Base-by-base conservation (phyloP, 64 coral and sea anemone species). In the Actinia equina region DNA sequence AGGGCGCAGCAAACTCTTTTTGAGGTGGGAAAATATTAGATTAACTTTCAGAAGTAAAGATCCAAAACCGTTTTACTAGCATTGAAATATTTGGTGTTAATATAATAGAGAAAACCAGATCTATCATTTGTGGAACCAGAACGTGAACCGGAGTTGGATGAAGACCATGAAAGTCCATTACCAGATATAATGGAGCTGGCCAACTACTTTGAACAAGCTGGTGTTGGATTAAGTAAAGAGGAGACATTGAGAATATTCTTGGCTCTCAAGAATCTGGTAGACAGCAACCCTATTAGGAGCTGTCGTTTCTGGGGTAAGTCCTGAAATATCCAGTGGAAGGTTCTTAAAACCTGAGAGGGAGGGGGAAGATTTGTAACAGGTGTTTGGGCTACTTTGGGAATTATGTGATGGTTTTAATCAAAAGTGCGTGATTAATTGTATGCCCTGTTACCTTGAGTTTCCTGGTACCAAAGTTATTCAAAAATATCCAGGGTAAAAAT, bases 271-370 rank as follows among this genome's bases (percentile, higher is more conserved):
- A 83, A 95, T 55, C 83, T 98, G 55, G 94, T 98, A 55, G 96
- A 98, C 54, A 85, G 89, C 22, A 54, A 95, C 79, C 88, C 96
- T 89, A 93, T 98, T 26, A 88, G 93, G 19, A 98, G 87, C 52
- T 98, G 96, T 83, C 94, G 96, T 74, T 95, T 98, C 56, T 98
- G 96, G 96, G 96, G 96, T 98, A 86, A 90, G 96, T 86, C 15
- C 25, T 18, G 7, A 69, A 10, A 65, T 23, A 20, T 22, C 7
- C 55, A 57, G 10, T 14, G 55, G 55, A 16, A 57, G 22, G 62
- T 0, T 37, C 0, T 37, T 37, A 37, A 37, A 37, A 37, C 0
- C 30, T 37, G 30, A 37, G 30, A 37, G 30, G 1, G 30, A 37
- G 30, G 30, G 30, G 30, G 30, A 1, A 13, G 19, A 20, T n/a